A percentile compares a stretch with the other conserved stretches of the same genome.
Conservation (phyloP, 92 coral and sea anemone species). For the Phenganax marumi region DNA sequence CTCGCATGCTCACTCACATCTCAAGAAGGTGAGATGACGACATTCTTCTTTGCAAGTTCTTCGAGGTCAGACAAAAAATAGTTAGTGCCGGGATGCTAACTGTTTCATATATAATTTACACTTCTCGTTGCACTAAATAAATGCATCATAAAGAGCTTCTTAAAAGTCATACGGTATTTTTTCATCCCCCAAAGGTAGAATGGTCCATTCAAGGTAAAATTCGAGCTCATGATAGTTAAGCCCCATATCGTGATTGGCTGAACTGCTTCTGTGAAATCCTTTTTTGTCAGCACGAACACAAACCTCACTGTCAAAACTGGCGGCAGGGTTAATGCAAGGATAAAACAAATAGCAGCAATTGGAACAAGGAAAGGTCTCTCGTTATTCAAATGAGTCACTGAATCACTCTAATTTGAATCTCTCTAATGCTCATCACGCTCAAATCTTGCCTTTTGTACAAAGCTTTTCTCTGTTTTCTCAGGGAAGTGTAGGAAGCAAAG, state of each 20-base stretch:
- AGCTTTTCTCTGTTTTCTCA: conserved; percentile 1
- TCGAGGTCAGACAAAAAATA: no score
- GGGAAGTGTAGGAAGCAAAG: neutral
- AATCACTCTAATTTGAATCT: neutral
- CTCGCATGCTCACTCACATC: no score
- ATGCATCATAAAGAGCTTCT: neutral
- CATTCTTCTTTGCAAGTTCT: no score
- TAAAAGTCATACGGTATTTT: conserved; percentile 3
- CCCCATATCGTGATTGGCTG: neutral
- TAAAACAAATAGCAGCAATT: neutral
- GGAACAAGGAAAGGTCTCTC: neutral
- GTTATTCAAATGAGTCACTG: neutral
- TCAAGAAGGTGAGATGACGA: no score
- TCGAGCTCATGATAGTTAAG: neutral
- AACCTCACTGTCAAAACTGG: neutral
- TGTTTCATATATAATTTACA: no score
- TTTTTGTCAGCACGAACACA: neutral
- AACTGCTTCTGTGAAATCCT: neutral
- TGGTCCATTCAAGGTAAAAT: neutral
- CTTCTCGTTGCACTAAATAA: no score
- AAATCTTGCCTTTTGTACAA: neutral
- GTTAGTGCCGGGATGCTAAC: no score
- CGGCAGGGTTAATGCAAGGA: neutral
- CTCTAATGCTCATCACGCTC: neutral
- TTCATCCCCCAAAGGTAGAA: conserved; percentile 6